phyloP scores from a whole-genome alignment of 2,113 vertebrate species.

The Ancistrus triradiatus region DNA sequence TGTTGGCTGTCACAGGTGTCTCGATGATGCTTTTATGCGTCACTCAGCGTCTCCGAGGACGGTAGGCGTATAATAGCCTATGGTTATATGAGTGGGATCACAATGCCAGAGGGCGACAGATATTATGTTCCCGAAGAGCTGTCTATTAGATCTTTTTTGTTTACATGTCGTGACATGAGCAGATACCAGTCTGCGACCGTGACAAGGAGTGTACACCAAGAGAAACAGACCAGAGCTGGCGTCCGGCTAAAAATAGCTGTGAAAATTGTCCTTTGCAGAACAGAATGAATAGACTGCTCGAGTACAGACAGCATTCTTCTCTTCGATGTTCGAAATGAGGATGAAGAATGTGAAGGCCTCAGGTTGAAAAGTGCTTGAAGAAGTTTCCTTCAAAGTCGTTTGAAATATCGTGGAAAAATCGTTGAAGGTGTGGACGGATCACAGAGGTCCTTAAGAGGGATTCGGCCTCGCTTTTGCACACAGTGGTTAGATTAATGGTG shows the following conservation, averaged over 20 bases:
- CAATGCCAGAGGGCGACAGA: no score
- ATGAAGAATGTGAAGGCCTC: constrained; percentile 1
- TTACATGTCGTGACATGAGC: neutral
- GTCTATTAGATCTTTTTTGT: no score
- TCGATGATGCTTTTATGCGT: no score
- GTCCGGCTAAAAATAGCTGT: constrained; percentile 16
- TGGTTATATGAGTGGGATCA: no score
- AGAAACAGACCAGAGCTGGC: constrained; percentile 12
- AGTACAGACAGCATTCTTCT: no score
- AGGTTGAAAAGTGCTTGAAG: neutral
- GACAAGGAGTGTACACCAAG: constrained; percentile 10
- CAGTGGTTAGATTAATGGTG: no score
- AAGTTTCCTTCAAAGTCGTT: neutral
- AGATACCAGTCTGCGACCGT: neutral
- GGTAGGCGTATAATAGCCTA: no score
- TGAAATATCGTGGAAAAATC: constrained; percentile 1
- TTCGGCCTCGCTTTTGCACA: neutral
- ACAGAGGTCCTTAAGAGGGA: no score
- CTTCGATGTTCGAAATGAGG: neutral
- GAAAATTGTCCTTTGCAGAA: neutral
- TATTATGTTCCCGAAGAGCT: no score
- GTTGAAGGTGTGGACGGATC: neutral
- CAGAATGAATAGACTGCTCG: no score
- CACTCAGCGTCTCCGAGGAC: no score
- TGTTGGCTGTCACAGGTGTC: no score